These are phyloP conservation scores for Orgyia antiqua DNA, from an alignment of 2,888 invertebrate genomes.

Conservation along the genomic window DNA sequence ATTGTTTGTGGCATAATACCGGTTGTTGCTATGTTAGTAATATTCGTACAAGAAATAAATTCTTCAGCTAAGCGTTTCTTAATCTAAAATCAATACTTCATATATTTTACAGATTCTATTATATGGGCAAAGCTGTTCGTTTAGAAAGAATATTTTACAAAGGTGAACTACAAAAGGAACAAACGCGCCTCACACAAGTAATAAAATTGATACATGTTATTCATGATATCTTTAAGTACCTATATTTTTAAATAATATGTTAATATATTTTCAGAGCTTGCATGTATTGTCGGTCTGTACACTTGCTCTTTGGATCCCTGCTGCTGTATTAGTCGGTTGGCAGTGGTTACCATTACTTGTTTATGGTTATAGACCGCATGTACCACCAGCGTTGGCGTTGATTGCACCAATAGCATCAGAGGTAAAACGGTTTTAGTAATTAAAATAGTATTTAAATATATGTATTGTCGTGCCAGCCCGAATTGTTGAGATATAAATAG, in stretches of 20 bases:
- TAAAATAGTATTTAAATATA: too few species aligned
- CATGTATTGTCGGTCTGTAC: constrained; percentile 56
- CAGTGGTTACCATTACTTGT: constrained; percentile 62
- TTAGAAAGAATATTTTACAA: constrained; percentile 66
- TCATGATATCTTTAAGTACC: too few species aligned
- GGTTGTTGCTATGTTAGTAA: constrained; percentile 63
- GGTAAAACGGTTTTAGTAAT: too few species aligned
- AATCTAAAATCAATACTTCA: too few species aligned
- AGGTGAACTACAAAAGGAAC: constrained; percentile 61
- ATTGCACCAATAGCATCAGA: constrained; percentile 73
- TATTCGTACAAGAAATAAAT: too few species aligned
- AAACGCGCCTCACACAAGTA: constrained; percentile 65
- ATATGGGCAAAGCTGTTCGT: constrained; percentile 64
- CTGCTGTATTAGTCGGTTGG: constrained; percentile 65
- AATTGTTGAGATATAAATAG: too few species aligned
- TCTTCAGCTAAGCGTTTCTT: too few species aligned
- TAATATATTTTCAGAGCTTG: constrained; percentile 44
- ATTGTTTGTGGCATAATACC: constrained; percentile 63
- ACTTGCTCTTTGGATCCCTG: constrained; percentile 69
- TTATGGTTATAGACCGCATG: constrained; percentile 58
- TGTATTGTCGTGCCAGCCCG: too few species aligned
- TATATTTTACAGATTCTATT: constrained; percentile 54
- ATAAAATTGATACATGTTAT: background rate
- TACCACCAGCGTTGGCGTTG: constrained; percentile 64
- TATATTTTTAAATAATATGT: too few species aligned